phyloP scores from a whole-genome alignment of 2,797 vertebrate genomes.

The Odontamblyopus rebecca region DNA sequence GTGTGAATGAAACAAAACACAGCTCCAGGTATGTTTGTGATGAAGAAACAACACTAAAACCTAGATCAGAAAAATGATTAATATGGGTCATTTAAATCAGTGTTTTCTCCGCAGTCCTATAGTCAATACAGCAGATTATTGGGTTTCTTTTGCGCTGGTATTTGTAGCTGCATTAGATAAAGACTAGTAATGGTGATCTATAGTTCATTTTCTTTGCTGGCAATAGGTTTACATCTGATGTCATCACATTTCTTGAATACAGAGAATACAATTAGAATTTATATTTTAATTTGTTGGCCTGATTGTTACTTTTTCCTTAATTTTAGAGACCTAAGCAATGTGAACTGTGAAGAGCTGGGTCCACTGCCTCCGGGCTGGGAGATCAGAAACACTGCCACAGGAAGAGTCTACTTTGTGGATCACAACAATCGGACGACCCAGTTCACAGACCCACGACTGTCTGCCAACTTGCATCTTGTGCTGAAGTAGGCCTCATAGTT shows the following conservation, averaged over 20 bases:
- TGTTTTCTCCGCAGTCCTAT: no score
- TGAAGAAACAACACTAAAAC: no score
- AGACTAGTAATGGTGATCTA: neutral
- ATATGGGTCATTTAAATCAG: no score
- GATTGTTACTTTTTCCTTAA: constrained; percentile 8
- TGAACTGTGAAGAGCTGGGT: constrained; percentile 97
- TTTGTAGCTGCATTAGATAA: no score
- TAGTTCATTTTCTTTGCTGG: neutral
- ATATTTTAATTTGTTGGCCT: neutral
- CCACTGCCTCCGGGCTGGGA: constrained; percentile 96
- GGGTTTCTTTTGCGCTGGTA: constrained; percentile 17
- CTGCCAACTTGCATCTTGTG: constrained; percentile 93
- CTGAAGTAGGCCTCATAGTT: constrained; percentile 86
- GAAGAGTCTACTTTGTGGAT: constrained; percentile 96
- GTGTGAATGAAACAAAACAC: no score
- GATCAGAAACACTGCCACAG: constrained; percentile 95
- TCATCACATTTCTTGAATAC: neutral
- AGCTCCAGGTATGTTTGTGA: no score
- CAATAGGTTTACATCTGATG: neutral
- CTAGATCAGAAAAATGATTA: no score
- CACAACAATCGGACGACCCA: constrained; percentile 98
- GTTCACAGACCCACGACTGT: constrained; percentile 94
- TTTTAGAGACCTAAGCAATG: constrained; percentile 93
- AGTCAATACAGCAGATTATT: constrained; percentile 38
- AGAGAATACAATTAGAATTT: neutral